Conservation (phyloP, 2,113 vertebrate genomes). For the Xiphorhynchus elegans region DNA sequence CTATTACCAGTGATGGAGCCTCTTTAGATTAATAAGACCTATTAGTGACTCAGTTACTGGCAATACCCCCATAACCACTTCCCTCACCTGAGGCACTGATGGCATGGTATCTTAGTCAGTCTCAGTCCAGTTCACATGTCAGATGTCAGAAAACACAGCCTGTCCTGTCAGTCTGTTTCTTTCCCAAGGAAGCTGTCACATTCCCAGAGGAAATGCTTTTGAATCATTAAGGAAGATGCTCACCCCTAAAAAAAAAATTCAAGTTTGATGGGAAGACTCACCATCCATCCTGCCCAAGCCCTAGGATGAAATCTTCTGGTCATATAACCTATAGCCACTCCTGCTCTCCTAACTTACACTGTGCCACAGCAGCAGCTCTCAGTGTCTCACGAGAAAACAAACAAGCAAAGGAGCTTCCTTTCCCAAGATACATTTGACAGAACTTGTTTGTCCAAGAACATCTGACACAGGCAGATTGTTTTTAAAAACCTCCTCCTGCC, state of each 20-base stretch:
- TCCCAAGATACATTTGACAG: neutral
- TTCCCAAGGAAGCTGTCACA: neutral
- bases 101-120: neutral
- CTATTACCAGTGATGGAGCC: neutral
- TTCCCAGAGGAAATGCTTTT: neutral
- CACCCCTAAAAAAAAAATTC: neutral
- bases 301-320: neutral
- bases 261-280: neutral
- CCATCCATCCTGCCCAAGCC: neutral
- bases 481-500: neutral
- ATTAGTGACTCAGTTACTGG: neutral
- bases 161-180: neutral
- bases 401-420: neutral
- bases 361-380: neutral
- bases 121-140: neutral
- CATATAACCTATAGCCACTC: neutral
- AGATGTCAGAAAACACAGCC: neutral
- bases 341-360: neutral
- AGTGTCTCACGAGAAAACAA: neutral
- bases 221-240: neutral
- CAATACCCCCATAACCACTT: neutral
- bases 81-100: neutral
- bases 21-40: neutral
- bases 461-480: neutral
- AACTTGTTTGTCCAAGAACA: neutral